Base-by-base conservation (phyloP, 2,113 vertebrate species). In the Hyla sarda region DNA sequence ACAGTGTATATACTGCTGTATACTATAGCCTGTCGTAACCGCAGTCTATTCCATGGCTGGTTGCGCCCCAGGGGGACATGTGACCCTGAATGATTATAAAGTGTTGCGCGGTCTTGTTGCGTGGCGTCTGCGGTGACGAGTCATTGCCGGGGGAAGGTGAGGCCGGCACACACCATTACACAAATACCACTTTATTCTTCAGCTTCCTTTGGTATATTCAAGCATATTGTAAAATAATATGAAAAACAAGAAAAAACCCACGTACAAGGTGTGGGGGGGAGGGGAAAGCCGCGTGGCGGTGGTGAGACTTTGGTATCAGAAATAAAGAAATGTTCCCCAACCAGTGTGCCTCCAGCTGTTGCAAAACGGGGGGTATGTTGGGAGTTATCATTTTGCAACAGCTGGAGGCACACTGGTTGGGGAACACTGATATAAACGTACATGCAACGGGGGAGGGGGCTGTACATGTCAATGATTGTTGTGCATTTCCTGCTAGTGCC, bases 161-260 rank as follows among this genome's bases (percentile, higher is more conserved):
- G 19, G 0, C 23, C 17, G 16, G 10, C 19, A 65, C 37, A 14
- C 10, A 13, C 54, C 3, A 21, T 3, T 91, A 91, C 71, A 91
- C 90, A 92, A 92, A 92, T 91, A 93, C 8, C 88, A 87, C 90
- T 86, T 95, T 95, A 95, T 93, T 94, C 93, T 88, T 85, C 85
- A 89, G 87, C 82, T 71, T 93, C 91, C 94, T 95, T 95, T 95
- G 94, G 94, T 95, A 91, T 91, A 89, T 88, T 89, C 79, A 74
- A 91, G 90, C 88, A 89, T 47, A 69, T 84, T 88, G 85, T 67
- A 88, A 69, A 88, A 89, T 85, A 58, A 47, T 80, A 78, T 83
- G 60, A 86, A 87, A 88, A 58, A 74, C 10, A 67, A 72, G 32
- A 60, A 7, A 41, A 41, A 41, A 5, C n/a, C n/a, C 47, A 69